Evolutionary conservation across 2,113 vertebrate species (phyloP).

Genomic region (Ameiurus melas): DNA sequence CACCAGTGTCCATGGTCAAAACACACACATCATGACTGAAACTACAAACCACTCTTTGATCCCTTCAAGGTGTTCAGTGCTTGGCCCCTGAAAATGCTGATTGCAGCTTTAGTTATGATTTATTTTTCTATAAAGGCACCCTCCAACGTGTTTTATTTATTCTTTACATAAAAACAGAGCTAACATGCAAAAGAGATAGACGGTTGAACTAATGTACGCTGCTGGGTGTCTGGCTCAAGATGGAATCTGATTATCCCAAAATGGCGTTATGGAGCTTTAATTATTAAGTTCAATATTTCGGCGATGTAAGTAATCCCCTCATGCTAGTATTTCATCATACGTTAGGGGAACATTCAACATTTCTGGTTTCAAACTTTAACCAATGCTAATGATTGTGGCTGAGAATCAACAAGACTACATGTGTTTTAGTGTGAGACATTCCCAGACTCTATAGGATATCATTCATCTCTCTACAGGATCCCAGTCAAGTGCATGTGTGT

Average conservation of each 20-base stretch:
- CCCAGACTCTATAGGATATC: background rate
- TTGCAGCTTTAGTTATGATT: too few relatives aligned
- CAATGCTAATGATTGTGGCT: background rate
- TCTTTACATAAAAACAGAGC: too few relatives aligned
- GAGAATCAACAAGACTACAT: background rate
- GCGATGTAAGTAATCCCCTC: background rate
- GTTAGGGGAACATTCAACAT: background rate
- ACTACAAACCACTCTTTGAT: too few relatives aligned
- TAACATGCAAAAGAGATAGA: too few relatives aligned
- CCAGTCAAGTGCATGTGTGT: constrained; percentile 4
- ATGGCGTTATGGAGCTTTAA: background rate
- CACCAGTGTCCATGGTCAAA: too few relatives aligned
- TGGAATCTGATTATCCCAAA: background rate
- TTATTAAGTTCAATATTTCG: background rate
- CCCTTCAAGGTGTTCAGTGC: too few relatives aligned
- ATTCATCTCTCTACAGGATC: background rate
- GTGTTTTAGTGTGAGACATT: background rate
- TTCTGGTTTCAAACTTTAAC: background rate
- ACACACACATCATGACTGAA: too few relatives aligned
- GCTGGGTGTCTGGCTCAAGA: background rate
- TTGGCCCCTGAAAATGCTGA: too few relatives aligned
- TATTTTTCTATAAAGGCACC: too few relatives aligned
- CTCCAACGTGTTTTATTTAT: background rate
- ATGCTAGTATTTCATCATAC: background rate
- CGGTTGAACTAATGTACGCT: background rate